Evolutionary conservation across 1,140 invertebrate genomes (phyloP), one percentile per base, ranked within the genome.

Genomic region (Meloidogyne hapla): DNA sequence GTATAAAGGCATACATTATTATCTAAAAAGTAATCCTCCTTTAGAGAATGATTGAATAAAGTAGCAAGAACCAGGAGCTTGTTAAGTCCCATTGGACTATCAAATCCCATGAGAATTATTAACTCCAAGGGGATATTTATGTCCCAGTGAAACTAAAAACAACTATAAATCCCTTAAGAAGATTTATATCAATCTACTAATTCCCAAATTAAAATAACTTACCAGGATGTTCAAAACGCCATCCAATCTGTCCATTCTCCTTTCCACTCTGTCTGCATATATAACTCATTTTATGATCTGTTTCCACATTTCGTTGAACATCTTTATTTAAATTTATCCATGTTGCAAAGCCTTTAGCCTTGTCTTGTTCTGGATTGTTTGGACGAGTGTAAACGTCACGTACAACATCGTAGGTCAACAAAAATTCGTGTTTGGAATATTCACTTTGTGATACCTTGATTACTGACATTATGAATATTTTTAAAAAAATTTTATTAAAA

Each of bases 301-400:
- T 61, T n/a, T 61, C 56, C 56, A 61, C 56, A 61, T 61, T 61
- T 61, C 56, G 56, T 61, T 61, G 15, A 15, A 61, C n/a, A n/a
- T 61, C 56, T n/a, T 15, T n/a, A 15, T 61, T 15, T 61, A 15
- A 15, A n/a, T 61, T 15, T 61, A n/a, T n/a, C 56, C 15, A 61
- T n/a, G 15, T 61, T 15, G 56, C n/a, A 15, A 15, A 61, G 15
- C 56, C 56, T 15, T n/a, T 61, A 15, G 56, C n/a, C 56, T 15
- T 61, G 15, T n/a, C n/a, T n/a, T 61, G 15, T n/a, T 61, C 56
- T 15, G 15, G 15, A 61, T 61, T n/a, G n/a, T 61, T 61, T 61
- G 56, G 56, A 15, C 56, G 56, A 15, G 15, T 61, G 56, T 61
- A 61, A 15, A 15, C 56, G 56, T 61, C 56, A 15, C 56, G 15